A percentile compares a stretch with the other conserved stretches of the same genome.
Evolutionary conservation across 1,140 invertebrate species (phyloP).

Genomic region (Drosophila trapezifrons): DNA sequence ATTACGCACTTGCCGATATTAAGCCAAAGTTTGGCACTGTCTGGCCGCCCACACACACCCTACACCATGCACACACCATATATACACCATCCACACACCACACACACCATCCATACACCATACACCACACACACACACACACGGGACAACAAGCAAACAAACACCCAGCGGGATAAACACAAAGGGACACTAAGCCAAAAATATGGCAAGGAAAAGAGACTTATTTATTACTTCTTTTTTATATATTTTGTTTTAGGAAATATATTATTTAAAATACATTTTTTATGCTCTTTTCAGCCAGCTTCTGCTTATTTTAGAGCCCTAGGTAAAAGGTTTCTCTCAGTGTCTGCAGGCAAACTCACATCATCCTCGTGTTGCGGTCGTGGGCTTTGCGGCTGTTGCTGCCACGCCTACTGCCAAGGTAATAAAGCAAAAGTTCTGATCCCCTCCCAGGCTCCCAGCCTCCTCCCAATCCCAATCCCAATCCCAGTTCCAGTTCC

Average conservation of each 20-base stretch:
- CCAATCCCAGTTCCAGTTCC: neutral
- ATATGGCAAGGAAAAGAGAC: neutral
- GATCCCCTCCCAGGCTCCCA: conserved; percentile 37
- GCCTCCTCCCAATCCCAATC: neutral
- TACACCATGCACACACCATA: neutral
- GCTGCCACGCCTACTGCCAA: conserved; percentile 56
- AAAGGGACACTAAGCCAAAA: conserved; percentile 15
- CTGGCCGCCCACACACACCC: conserved; percentile 33
- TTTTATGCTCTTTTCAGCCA: too few relatives aligned
- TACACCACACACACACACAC: neutral
- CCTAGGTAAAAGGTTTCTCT: too few relatives aligned
- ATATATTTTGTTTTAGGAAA: neutral
- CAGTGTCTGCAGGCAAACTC: conserved; percentile 11
- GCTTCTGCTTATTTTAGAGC: too few relatives aligned
- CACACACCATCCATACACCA: too few relatives aligned
- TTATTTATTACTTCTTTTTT: too few relatives aligned
- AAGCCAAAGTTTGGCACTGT: conserved; percentile 57
- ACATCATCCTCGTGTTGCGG: conserved; percentile 31
- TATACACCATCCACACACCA: neutral
- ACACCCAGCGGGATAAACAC: conserved; percentile 9
- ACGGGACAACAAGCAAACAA: conserved; percentile 11
- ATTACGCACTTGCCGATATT: conserved; percentile 71
- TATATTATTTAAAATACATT: too few relatives aligned
- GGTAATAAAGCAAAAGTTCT: conserved; percentile 80
- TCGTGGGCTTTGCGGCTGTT: conserved; percentile 39